These are phyloP conservation scores for Eristalis tenax DNA, from an alignment of 2,888 invertebrate genomes.

Conservation along the genomic window DNA sequence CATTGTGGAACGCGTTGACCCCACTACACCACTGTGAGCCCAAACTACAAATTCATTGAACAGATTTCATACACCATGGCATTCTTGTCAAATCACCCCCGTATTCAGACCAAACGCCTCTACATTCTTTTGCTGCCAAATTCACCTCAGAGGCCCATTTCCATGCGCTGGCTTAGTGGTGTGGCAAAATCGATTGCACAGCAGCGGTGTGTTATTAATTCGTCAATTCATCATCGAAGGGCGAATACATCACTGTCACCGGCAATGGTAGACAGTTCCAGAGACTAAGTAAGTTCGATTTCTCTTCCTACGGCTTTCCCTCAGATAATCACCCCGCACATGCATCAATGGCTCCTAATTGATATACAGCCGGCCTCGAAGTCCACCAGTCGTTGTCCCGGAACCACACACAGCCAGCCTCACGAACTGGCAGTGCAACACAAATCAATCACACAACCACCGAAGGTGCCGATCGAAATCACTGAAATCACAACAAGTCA, in stretches of 20 bases:
- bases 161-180: no score
- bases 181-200: neutral
- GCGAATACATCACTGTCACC: neutral
- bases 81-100: no score
- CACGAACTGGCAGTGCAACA: neutral
- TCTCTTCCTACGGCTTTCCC: neutral
- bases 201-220: neutral
- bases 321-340: neutral
- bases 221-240: neutral
- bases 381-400: neutral
- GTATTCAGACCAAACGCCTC: no score
- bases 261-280: neutral
- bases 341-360: neutral
- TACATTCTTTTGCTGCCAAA: no score
- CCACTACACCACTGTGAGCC: no score
- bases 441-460: conserved; percentile 21
- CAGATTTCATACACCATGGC: no score
- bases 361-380: neutral
- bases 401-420: neutral
- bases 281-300: neutral
- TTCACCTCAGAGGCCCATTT: no score
- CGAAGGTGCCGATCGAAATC: conserved; percentile 3
- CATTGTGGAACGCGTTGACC: no score
- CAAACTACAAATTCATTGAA: no score
- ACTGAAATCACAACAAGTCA: neutral